phyloP scores from a whole-genome alignment of 2,888 invertebrate genomes.

The Nasonovia ribisnigri region DNA sequence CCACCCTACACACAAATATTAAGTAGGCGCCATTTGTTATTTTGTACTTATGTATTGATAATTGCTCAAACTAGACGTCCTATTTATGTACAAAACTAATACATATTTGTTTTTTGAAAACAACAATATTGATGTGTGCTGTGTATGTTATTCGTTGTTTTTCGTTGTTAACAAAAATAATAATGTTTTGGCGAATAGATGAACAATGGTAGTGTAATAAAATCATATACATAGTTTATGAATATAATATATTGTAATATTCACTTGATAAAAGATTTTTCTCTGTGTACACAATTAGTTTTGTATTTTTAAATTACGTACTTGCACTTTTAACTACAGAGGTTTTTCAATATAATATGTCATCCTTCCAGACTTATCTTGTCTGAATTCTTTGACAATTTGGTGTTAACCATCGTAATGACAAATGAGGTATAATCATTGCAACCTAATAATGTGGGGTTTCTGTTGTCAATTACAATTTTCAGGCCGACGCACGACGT shows the following conservation, averaged over 20 bases:
- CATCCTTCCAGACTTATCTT: neutral
- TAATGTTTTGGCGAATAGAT: neutral
- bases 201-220: neutral
- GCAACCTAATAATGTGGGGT: slow-evolving; percentile 30
- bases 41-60: neutral
- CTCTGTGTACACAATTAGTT: neutral
- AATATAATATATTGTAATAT: neutral
- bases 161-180: neutral
- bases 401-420: neutral
- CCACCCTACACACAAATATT: neutral
- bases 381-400: neutral
- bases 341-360: neutral
- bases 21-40: neutral
- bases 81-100: neutral
- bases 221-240: neutral
- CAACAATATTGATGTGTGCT: neutral
- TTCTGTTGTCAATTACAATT: slow-evolving; percentile 41
- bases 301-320: neutral
- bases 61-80: neutral
- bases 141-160: neutral
- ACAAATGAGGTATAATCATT: slow-evolving; percentile 19
- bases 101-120: neutral
- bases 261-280: neutral
- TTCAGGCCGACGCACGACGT: slow-evolving; percentile 13
- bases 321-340: neutral